Base-by-base conservation (phyloP, 2,888 invertebrate genomes). In the Acanthosepion pharaonis region DNA sequence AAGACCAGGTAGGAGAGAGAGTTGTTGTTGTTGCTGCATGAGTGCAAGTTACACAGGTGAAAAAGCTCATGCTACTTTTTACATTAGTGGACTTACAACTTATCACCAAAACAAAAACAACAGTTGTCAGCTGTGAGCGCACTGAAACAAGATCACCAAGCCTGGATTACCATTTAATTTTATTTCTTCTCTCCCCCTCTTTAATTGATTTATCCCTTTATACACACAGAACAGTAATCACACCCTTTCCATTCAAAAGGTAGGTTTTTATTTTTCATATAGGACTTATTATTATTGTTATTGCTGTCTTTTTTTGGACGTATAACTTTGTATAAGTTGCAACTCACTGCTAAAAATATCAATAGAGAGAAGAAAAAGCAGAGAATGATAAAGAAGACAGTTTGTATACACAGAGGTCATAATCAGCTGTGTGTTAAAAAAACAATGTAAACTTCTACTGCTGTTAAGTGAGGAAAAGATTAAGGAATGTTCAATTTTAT, bases 341-440 rank as follows among this genome's bases (percentile, higher is more conserved):
- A 59, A 59, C 59, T 59, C 59, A 59, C 23, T 59, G 59, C 59
- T 59, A 59, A 59, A 23, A 59, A 59, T 59, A 59, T 59, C 6
- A 5, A 78, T 28, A 8, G 28, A 78, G n/a, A 9, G 15, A 78
- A 23, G n/a, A 78, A 33, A 78, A n/a, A 15, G n/a, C 15, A 3
- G n/a, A 18, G 78, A 78, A 78, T 33, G 5, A 78, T n/a, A 3
- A 78, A 78, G n/a, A 78, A 78, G 78, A 33, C 78, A 78, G 15
- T 78, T 78, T 78, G 78, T 78, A 78, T 78, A 78, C n/a, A n/a
- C 78, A n/a, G 59, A 59, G 78, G 78, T 78, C 78, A 78, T 78
- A 78, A 78, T 78, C 78, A 78, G 78, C n/a, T 78, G 78, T 23
- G 23, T 78, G 15, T 78, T 78, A 78, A 78, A 78, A 78, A 78